A percentile compares a stretch with the other conserved stretches of the same genome.
phyloP scores from a whole-genome alignment of 2,797 vertebrate species.

The Diplodus puntazzo region DNA sequence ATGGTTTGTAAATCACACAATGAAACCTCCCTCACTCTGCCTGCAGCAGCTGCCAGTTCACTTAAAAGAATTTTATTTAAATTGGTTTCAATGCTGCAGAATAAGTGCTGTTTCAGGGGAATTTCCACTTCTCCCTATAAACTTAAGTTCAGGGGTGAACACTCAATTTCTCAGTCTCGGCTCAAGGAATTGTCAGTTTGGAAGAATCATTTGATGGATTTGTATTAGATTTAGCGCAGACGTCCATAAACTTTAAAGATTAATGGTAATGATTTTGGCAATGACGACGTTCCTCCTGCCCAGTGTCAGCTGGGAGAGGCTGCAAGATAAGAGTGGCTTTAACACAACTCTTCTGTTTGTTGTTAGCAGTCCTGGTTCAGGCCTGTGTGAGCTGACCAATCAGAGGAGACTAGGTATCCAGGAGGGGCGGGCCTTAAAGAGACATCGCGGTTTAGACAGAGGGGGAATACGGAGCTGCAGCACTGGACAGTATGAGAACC shows the following conservation, averaged over 20 bases:
- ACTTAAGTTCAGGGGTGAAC: slow-evolving; percentile 9
- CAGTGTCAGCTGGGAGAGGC: no score
- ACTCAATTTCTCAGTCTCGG: no score
- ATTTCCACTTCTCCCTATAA: slow-evolving; percentile 2
- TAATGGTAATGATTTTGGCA: neutral
- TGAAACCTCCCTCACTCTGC: slow-evolving; percentile 26
- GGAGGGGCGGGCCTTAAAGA: no score
- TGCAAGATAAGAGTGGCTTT: no score
- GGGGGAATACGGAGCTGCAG: no score
- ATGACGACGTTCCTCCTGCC: no score
- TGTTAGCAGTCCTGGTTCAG: no score
- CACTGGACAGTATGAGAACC: no score
- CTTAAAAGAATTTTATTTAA: slow-evolving; percentile 33
- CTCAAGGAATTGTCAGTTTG: neutral
- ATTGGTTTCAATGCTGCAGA: slow-evolving; percentile 8
- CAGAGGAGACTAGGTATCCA: no score
- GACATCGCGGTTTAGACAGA: no score
- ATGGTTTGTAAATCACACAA: slow-evolving; percentile 23
- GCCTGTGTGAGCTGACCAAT: no score
- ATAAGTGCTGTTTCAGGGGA: slow-evolving; percentile 26
- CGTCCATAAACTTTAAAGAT: neutral
- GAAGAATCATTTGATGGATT: neutral
- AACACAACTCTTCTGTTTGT: no score
- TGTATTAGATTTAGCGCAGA: neutral
- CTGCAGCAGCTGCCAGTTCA: slow-evolving; percentile 26